Conservation (phyloP, 2,113 vertebrate species). For the Muscicapa adusta region DNA sequence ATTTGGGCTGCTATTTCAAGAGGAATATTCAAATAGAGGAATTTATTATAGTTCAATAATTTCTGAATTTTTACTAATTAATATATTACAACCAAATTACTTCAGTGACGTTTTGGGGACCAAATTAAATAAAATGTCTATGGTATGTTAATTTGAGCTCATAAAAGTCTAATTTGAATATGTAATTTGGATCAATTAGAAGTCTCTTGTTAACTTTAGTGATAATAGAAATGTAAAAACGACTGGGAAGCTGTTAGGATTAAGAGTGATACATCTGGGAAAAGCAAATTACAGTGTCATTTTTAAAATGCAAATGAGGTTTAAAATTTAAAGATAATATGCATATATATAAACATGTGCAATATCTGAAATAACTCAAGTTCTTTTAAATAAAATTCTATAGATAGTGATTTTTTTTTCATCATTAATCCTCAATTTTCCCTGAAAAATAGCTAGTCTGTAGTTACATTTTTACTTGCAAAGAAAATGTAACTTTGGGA, state of each 20-base stretch:
- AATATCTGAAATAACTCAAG: constrained; percentile 30
- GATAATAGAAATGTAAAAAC: constrained; percentile 71
- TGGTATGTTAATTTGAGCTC: constrained; percentile 69
- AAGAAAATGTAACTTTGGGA: background rate
- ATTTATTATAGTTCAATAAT: constrained; percentile 51
- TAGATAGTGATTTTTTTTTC: background rate
- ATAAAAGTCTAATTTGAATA: constrained; percentile 73
- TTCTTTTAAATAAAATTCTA: background rate
- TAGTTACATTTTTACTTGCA: background rate
- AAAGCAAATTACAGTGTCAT: constrained; percentile 48
- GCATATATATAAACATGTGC: constrained; percentile 40
- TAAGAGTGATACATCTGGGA: constrained; percentile 62
- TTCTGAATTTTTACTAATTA: constrained; percentile 65
- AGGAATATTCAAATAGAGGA: constrained; percentile 13
- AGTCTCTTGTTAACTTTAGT: constrained; percentile 67
- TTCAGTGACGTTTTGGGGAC: constrained; percentile 54
- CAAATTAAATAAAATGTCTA: constrained; percentile 67
- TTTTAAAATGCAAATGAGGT: constrained; percentile 64
- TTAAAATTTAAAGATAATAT: constrained; percentile 67
- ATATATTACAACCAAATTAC: constrained; percentile 65
- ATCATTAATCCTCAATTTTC: background rate
- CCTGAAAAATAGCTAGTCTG: background rate
- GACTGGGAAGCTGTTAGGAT: constrained; percentile 61
- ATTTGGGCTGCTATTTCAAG: background rate
- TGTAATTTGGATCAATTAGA: constrained; percentile 71